A percentile compares a stretch with the other conserved stretches of the same genome.
These are phyloP conservation scores for Blastomussa wellsi DNA, from an alignment of 92 coral and sea anemone genomes.

Conservation along the genomic window DNA sequence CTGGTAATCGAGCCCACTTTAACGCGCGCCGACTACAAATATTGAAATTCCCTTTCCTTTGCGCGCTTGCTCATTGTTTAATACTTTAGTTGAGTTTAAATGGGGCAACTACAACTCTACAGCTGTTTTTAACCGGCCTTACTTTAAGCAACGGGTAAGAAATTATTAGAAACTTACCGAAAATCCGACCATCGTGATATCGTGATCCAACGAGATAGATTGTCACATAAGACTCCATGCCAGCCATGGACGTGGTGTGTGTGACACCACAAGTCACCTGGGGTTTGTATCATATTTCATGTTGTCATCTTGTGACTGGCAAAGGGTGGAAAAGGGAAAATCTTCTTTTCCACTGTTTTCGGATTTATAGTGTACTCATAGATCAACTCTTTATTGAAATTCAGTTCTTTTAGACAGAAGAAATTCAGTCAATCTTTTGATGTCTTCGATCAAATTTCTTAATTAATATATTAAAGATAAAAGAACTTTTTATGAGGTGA, in stretches of 20 bases:
- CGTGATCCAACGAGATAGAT: too few species aligned
- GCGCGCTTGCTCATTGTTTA: not conserved
- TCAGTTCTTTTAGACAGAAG: not conserved
- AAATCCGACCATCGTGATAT: not conserved
- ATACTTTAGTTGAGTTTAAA: too few species aligned
- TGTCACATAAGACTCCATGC: slow-evolving; percentile 1
- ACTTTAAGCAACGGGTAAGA: not conserved
- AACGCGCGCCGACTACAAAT: not conserved
- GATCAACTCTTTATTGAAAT: not conserved
- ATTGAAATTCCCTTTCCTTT: not conserved
- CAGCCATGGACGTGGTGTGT: not conserved
- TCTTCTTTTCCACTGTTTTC: not conserved
- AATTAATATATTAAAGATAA: not conserved
- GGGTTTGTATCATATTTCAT: not conserved
- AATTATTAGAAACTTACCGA: not conserved
- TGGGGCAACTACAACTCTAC: too few species aligned
- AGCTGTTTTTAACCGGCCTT: not conserved
- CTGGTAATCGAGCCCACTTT: too few species aligned
- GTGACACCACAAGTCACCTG: not conserved
- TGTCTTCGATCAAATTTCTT: too few species aligned
- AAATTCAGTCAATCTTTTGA: not conserved
- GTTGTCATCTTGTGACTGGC: not conserved
- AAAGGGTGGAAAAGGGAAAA: not conserved
- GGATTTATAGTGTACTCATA: not conserved
- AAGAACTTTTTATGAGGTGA: not conserved